phyloP scores from a whole-genome alignment of 2,888 invertebrate genomes.

The Horisme vitalbata region DNA sequence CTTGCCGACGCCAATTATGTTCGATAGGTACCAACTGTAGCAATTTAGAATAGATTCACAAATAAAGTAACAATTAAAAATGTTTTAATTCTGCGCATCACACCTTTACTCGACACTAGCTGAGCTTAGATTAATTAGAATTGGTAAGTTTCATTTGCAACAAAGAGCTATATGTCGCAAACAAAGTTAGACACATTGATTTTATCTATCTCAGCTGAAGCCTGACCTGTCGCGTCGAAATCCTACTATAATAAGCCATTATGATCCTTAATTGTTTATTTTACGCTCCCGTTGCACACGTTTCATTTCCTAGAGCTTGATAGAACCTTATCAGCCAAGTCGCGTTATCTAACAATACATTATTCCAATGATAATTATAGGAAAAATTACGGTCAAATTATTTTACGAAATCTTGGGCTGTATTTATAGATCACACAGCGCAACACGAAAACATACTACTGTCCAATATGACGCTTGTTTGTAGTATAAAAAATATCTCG shows the following conservation, averaged over 20 bases:
- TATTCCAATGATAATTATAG: no score
- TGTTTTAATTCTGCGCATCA: slow-evolving; percentile 30
- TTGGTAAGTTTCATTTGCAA: slow-evolving; percentile 1
- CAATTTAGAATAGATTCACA: slow-evolving; percentile 39
- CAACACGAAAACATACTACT: no score
- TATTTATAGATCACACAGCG: no score
- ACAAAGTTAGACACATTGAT: neutral
- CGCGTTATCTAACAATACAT: neutral
- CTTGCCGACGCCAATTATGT: slow-evolving; percentile 44
- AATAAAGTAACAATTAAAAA: slow-evolving; percentile 8
- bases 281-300: slow-evolving; percentile 39
- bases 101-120: slow-evolving; percentile 43
- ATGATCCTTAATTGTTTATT: slow-evolving; percentile 39
- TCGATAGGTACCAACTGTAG: slow-evolving; percentile 24
- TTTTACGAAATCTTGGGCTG: no score
- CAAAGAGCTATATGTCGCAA: slow-evolving; percentile 5
- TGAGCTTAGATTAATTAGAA: slow-evolving; percentile 38
- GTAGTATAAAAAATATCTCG: neutral
- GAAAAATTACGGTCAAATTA: no score
- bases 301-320: neutral
- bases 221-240: slow-evolving; percentile 40
- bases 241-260: slow-evolving; percentile 41
- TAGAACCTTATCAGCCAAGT: neutral
- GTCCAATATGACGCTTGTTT: neutral
- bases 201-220: slow-evolving; percentile 47